These are phyloP conservation scores for Myzus persicae DNA, from an alignment of 1,140 invertebrate genomes.

Conservation along the genomic window DNA sequence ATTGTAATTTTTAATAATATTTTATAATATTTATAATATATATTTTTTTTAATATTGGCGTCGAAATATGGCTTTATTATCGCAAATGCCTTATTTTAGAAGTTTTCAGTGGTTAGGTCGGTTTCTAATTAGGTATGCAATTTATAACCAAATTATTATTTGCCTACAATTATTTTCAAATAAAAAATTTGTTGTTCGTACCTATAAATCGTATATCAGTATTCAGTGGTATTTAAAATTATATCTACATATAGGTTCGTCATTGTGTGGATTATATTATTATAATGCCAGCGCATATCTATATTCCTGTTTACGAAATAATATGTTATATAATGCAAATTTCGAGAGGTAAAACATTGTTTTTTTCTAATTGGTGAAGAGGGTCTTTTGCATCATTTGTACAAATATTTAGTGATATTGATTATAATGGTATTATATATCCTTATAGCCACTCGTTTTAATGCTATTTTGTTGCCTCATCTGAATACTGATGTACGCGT, in stretches of 20 bases:
- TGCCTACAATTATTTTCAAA: no score
- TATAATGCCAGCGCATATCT: neutral
- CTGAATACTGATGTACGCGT: neutral
- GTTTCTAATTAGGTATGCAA: neutral
- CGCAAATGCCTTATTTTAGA: neutral
- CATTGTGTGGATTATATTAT: no score
- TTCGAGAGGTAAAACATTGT: neutral
- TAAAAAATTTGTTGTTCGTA: no score
- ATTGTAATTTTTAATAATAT: no score
- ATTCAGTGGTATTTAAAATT: neutral
- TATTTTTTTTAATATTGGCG: no score
- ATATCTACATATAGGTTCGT: neutral
- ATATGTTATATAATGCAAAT: neutral
- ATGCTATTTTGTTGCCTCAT: neutral
- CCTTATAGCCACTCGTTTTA: neutral
- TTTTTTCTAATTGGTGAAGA: neutral
- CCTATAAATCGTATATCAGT: neutral
- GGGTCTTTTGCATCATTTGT: neutral
- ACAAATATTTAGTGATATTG: neutral
- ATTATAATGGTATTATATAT: neutral
- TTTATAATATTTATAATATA: no score
- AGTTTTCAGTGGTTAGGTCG: neutral
- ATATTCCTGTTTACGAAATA: neutral
- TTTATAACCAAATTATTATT: neutral
- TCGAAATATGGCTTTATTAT: no score